Evolutionary conservation across 2,797 vertebrate genomes (phyloP).

Genomic region (Gallinago nigripennis): DNA sequence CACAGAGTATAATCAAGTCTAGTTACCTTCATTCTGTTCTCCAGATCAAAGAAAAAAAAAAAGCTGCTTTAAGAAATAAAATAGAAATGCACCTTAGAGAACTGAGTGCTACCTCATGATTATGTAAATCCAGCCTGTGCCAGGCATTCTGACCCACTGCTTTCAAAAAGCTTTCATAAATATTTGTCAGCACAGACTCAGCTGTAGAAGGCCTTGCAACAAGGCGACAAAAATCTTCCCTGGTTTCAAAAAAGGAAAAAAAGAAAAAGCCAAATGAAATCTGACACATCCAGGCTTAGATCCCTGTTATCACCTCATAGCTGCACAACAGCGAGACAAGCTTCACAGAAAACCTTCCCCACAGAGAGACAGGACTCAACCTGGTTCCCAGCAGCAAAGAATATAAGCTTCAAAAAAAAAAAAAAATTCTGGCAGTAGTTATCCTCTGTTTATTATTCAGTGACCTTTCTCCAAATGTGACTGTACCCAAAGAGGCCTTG

Average conservation of each 20-base stretch:
- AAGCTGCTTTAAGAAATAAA: conserved; percentile 29
- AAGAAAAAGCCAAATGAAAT: background rate
- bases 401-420: background rate
- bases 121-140: conserved; percentile 18
- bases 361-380: background rate
- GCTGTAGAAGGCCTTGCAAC: background rate
- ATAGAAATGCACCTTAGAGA: background rate
- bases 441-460: background rate
- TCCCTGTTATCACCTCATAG: background rate
- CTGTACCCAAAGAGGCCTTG: background rate
- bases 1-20: background rate
- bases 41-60: background rate
- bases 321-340: background rate
- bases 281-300: background rate
- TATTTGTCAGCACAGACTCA: background rate
- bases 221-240: background rate
- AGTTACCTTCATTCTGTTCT: conserved; percentile 13
- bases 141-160: background rate
- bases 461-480: background rate
- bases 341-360: background rate
- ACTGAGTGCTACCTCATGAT: background rate
- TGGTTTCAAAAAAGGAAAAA: background rate
- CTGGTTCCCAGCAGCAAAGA: background rate
- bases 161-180: background rate
- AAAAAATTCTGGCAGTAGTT: background rate